Evolutionary conservation across 1,140 invertebrate species (phyloP), one percentile per base, ranked within the genome.

Genomic region (Hyles euphorbiae): DNA sequence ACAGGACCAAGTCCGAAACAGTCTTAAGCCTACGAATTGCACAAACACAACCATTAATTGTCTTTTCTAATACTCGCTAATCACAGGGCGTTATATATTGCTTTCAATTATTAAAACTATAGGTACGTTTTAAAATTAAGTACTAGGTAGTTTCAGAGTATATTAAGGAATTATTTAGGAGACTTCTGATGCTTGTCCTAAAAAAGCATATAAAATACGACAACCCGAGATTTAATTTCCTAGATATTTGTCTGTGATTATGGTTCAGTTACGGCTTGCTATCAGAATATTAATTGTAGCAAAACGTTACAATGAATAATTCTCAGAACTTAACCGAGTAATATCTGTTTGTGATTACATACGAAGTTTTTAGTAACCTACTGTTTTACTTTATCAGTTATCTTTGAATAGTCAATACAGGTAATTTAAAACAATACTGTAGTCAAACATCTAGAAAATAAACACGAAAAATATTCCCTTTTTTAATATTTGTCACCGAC

Each of bases 51-150:
- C 85, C 85, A 77, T 82, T 63, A 69, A 71, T 77, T 80, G 83
- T 86, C 81, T 85, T 86, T 86, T 88, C 70, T 83, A 85, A 85
- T 85, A 87, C 80, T 81, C 76, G 66, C 74, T 78, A 82, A 86
- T 88, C 84, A 88, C 84, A 88, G 76, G 65, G 68, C 70, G 62
- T 71, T 68, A 76, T 76, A 70, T 87, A 87, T 87, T 87, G 81
- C 81, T 87, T 82, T 67, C 63, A 61, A 66, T 34, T 53, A 59
- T 53, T 61, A 64, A 53, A 49, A 58, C 61, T 63, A 63, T 53
- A 22, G 22, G 22, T 22, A 54, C 12, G 12, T 10, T 48, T 45
- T 44, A 36, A 45, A 67, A 66, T 72, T 66, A 72, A 72, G 61
- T 66, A 66, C 63, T 61, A 50, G 6, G 22, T 8, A 7, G 12